Conservation (phyloP, 2,797 vertebrate species). For the Loriculus beryllinus region DNA sequence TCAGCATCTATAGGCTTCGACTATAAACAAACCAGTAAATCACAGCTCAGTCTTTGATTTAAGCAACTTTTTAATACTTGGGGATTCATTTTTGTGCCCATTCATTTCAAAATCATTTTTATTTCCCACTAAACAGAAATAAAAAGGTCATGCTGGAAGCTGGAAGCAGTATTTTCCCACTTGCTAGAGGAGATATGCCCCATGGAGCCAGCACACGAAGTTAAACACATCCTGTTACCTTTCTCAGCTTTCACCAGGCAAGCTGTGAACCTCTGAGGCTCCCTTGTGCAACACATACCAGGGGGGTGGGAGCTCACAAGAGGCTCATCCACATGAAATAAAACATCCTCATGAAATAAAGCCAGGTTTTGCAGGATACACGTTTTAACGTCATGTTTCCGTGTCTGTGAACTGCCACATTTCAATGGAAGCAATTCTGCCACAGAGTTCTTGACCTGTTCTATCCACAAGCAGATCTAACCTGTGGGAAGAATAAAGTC, state of each 20-base stretch:
- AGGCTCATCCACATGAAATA: too few species aligned
- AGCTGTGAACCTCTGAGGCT: fast-evolving
- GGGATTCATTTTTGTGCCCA: not conserved
- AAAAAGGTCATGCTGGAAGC: not conserved
- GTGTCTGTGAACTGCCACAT: fast-evolving
- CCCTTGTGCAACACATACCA: fast-evolving
- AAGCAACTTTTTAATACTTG: not conserved
- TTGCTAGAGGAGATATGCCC: fast-evolving
- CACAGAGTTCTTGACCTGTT: not conserved
- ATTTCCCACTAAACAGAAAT: not conserved
- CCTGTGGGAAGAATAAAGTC: not conserved
- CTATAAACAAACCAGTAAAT: not conserved
- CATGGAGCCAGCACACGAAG: fast-evolving
- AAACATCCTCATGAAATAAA: not conserved
- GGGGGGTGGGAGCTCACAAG: fast-evolving
- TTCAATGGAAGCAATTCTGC: not conserved
- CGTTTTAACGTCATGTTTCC: fast-evolving
- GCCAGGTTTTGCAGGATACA: not conserved
- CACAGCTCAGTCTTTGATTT: not conserved
- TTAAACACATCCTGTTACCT: fast-evolving
- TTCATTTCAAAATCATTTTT: not conserved
- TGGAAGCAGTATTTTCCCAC: not conserved
- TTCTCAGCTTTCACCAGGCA: fast-evolving
- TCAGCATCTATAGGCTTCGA: fast-evolving
- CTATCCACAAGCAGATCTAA: not conserved